Evolutionary conservation across 2,113 vertebrate species (phyloP), one percentile per base, ranked within the genome.

Genomic region (Merops nubicus): DNA sequence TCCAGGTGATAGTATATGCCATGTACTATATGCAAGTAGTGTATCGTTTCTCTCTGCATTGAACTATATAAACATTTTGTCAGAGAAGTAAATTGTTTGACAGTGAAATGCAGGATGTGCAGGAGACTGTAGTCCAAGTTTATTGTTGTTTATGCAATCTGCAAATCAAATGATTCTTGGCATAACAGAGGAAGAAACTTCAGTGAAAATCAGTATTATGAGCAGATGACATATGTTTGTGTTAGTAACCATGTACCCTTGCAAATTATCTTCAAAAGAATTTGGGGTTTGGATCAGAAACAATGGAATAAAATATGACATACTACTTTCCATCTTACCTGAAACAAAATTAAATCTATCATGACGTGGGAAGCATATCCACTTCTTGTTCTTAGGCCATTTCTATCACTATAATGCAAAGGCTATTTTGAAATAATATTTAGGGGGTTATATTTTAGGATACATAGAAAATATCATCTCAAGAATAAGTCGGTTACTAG

Each of bases 61-160:
- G 69, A 81, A 56, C 21, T 86, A 17, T 15, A 1, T 65, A 81
- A 89, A 65, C 47, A 36, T 91, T 47, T 81, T 88, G 72, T 80
- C 85, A 86, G 34, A 86, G 38, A 86, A 86, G 43, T 67, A 86
- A 90, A 86, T 81, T 77, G 22, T 96, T 94, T 88, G 75, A 88
- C 56, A 96, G 47, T 48, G 64, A 78, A 75, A 85, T 75, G 23
- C 54, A 92, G 85, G 82, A 86, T 90, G n/a, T 88, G 31, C 38
- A 56, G 51, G 43, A 92, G 38, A 91, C 85, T 78, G 70, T 15
- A 87, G 51, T 86, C 51, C 42, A 84, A 93, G 53, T 76, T 89
- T 96, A 86, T 93, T 94, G 57, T 79, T 92, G 62, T 93, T 85
- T 91, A 75, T 91, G 15, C 33, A 82, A 53, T 91, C 48, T 70